phyloP scores from a whole-genome alignment of 2,113 vertebrate genomes.

The Xiphorhynchus elegans region DNA sequence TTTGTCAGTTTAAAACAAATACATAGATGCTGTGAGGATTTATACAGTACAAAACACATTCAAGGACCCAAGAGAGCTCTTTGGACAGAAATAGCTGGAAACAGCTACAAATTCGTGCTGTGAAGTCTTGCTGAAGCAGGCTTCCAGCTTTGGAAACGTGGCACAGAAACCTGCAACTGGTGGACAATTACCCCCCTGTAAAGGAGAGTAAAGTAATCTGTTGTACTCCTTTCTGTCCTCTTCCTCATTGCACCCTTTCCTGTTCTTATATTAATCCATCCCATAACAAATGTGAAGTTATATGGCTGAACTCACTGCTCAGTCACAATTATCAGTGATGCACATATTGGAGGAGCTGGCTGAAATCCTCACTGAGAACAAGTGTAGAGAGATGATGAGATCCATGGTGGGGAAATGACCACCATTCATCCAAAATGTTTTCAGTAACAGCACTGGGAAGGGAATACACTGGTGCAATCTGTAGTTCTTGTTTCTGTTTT shows the following conservation, averaged over 20 bases:
- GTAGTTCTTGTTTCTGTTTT: conserved; percentile 29
- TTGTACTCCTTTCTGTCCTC: background rate
- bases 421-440: conserved; percentile 28
- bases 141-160: background rate
- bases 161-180: background rate
- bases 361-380: background rate
- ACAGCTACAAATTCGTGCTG: background rate
- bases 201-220: background rate
- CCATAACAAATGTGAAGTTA: background rate
- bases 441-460: background rate
- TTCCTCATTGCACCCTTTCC: background rate
- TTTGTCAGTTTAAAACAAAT: conserved; percentile 10
- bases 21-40: background rate
- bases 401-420: conserved; percentile 26
- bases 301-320: background rate
- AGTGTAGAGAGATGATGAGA: background rate
- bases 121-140: background rate
- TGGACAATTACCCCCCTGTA: background rate
- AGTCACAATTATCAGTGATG: background rate
- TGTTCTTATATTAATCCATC: background rate
- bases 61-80: background rate
- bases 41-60: background rate
- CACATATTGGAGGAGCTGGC: background rate
- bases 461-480: conserved; percentile 30
- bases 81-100: background rate